phyloP scores from a whole-genome alignment of 2,888 invertebrate species.

The Tenodera sinensis region DNA sequence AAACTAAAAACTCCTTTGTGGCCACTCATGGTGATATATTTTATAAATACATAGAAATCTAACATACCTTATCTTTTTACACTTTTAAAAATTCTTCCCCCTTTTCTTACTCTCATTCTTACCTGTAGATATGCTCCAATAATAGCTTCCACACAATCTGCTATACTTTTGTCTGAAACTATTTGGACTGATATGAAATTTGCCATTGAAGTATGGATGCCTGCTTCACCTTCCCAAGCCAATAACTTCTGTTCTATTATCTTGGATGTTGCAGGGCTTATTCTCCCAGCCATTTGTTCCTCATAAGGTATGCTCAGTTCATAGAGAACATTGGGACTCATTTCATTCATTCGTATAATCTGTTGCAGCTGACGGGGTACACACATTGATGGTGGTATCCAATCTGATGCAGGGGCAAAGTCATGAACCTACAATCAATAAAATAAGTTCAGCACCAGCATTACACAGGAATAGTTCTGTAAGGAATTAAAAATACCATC shows the following conservation, averaged over 20 bases:
- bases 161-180: conserved; percentile 62
- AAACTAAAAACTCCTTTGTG: too few relatives aligned
- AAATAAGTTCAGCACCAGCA: not conserved
- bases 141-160: conserved; percentile 83
- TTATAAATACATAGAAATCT: too few relatives aligned
- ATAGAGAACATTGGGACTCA: conserved; percentile 50
- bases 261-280: conserved; percentile 19
- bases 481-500: too few relatives aligned
- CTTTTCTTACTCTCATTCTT: not conserved
- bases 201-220: conserved; percentile 42
- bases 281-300: conserved; percentile 42
- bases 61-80: not conserved
- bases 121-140: conserved; percentile 64
- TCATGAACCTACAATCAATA: conserved; percentile 46
- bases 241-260: conserved; percentile 40
- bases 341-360: conserved; percentile 45
- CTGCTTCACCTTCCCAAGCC: conserved; percentile 42
- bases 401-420: conserved; percentile 67
- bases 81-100: not conserved
- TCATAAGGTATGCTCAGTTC: conserved; percentile 46
- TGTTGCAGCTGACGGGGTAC: conserved; percentile 53
- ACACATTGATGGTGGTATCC: conserved; percentile 75
- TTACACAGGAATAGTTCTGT: too few relatives aligned
- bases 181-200: conserved; percentile 49
- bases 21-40: too few relatives aligned